phyloP scores from a whole-genome alignment of 2,888 invertebrate species.

The Chouioia cunea region DNA sequence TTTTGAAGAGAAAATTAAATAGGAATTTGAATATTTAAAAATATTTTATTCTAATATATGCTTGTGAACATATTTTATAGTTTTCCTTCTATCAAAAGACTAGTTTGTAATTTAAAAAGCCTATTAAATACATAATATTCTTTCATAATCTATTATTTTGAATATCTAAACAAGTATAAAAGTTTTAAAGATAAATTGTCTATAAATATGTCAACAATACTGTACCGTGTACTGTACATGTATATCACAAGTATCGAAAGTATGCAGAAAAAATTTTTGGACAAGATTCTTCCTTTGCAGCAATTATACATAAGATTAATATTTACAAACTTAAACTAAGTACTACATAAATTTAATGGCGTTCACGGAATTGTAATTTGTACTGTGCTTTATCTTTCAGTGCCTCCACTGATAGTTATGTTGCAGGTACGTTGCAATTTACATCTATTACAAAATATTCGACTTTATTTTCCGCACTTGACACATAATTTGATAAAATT shows the following conservation, averaged over 20 bases:
- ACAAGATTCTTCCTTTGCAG: slow-evolving; percentile 10
- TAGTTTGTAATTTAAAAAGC: too few species aligned
- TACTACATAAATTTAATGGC: neutral
- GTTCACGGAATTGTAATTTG: slow-evolving; percentile 9
- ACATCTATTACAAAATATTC: slow-evolving; percentile 18
- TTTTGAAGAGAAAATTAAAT: too few species aligned
- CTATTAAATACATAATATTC: slow-evolving; percentile 16
- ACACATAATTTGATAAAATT: neutral
- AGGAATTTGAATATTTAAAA: too few species aligned
- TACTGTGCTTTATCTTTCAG: slow-evolving; percentile 24
- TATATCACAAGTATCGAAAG: slow-evolving; percentile 8
- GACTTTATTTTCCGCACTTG: slow-evolving; percentile 16
- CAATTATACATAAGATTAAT: slow-evolving; percentile 14
- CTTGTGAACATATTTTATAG: too few species aligned
- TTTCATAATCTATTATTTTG: slow-evolving; percentile 5
- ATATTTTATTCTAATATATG: too few species aligned
- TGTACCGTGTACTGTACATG: too few species aligned
- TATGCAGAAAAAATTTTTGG: slow-evolving; percentile 10
- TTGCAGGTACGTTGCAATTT: slow-evolving; percentile 26
- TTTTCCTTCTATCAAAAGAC: too few species aligned
- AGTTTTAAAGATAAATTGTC: slow-evolving; percentile 12
- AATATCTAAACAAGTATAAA: slow-evolving; percentile 16
- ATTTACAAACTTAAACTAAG: slow-evolving; percentile 23
- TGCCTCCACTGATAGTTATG: slow-evolving; percentile 10
- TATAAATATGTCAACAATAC: slow-evolving; percentile 40